Evolutionary conservation across 2,113 vertebrate genomes (phyloP).

Genomic region (Scopus umbretta): DNA sequence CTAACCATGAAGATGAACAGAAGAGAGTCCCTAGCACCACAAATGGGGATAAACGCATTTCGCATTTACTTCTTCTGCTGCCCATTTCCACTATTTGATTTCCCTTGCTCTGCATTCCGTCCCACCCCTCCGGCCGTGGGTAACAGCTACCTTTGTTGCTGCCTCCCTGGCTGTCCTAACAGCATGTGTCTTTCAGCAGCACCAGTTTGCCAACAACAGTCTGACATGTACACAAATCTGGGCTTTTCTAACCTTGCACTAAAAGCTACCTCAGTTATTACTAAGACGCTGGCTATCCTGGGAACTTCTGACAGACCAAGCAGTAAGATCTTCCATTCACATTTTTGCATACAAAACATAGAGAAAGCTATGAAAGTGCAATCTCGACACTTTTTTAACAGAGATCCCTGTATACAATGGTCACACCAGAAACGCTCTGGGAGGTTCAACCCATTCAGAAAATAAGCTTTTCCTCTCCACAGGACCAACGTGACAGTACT

Average conservation of each 20-base stretch:
- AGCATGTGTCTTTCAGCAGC: not conserved
- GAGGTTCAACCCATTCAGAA: not conserved
- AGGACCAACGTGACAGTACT: not conserved
- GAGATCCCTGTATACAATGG: not conserved
- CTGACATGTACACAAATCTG: fast-evolving
- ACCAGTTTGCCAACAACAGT: not conserved
- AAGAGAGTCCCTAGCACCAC: not conserved
- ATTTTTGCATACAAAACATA: not conserved
- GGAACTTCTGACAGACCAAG: not conserved
- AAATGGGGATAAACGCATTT: not conserved
- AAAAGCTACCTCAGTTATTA: not conserved
- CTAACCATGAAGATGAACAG: not conserved
- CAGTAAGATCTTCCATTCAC: not conserved
- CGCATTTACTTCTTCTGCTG: not conserved
- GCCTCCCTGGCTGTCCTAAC: not conserved
- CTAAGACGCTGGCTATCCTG: not conserved
- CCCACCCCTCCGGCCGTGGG: not conserved
- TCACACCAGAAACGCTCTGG: not conserved
- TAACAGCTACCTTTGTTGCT: not conserved
- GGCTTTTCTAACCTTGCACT: not conserved
- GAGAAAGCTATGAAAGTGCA: not conserved
- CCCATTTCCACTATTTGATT: not conserved
- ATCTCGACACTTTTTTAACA: not conserved
- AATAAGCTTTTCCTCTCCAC: not conserved
- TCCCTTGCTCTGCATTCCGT: not conserved